phyloP scores from a whole-genome alignment of 2,113 vertebrate genomes.

The Phasianus colchicus region DNA sequence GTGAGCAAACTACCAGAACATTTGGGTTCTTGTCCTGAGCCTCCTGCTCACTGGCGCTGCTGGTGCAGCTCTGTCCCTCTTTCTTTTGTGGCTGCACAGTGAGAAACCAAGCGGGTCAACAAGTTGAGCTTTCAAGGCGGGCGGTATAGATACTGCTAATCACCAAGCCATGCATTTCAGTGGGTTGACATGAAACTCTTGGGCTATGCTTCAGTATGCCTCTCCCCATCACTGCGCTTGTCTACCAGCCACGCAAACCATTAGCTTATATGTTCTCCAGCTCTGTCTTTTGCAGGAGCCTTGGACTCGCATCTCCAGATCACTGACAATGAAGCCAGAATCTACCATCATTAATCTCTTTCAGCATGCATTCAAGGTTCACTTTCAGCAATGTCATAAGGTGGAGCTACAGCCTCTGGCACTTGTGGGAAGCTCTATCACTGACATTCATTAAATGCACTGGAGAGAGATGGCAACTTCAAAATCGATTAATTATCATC shows the following conservation, averaged over 20 bases:
- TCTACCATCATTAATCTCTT: neutral
- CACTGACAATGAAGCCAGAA: neutral
- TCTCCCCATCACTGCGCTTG: neutral
- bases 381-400: neutral
- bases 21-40: neutral
- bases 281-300: neutral
- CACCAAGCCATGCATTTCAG: neutral
- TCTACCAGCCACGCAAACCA: accelerated
- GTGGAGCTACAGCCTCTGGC: slow-evolving; percentile 14
- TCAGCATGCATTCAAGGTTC: neutral
- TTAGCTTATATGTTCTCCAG: neutral
- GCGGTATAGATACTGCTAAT: neutral
- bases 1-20: neutral
- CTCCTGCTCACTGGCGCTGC: neutral
- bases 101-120: neutral
- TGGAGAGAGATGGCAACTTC: neutral
- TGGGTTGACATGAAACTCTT: neutral
- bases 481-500: neutral
- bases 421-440: neutral
- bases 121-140: neutral
- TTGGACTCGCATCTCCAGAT: neutral
- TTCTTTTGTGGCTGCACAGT: neutral
- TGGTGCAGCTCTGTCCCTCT: neutral
- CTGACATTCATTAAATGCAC: neutral
- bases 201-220: accelerated